phyloP scores from a whole-genome alignment of 2,113 vertebrate species.

The Sprattus sprattus region DNA sequence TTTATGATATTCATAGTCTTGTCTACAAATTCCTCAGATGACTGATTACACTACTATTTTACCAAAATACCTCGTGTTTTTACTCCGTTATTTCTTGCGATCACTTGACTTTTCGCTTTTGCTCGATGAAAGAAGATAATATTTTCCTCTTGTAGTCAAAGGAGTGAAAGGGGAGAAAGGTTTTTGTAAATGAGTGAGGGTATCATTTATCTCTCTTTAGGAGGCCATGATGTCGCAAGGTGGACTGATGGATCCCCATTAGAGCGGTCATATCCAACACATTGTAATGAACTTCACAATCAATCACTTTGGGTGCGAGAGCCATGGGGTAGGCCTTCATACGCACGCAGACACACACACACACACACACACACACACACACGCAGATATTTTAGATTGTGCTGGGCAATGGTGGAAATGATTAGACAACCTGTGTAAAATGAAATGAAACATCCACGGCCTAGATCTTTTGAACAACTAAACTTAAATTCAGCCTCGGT shows the following conservation, averaged over 20 bases:
- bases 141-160: neutral
- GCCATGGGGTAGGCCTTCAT: slow-evolving; percentile 13
- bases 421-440: neutral
- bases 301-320: slow-evolving; percentile 53
- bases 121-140: neutral
- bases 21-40: too few species aligned
- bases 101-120: neutral
- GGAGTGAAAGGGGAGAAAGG: slow-evolving; percentile 30
- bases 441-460: neutral
- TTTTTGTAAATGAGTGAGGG: slow-evolving; percentile 58
- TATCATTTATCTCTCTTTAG: slow-evolving; percentile 70
- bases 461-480: neutral
- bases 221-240: slow-evolving; percentile 65
- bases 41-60: neutral
- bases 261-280: slow-evolving; percentile 66
- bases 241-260: slow-evolving; percentile 70
- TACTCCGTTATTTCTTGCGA: neutral
- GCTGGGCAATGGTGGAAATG: neutral
- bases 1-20: too few species aligned
- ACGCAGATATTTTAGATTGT: neutral
- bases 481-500: too few species aligned
- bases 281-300: slow-evolving; percentile 69
- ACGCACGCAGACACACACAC: neutral
- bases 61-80: neutral
- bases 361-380: neutral